phyloP scores from a whole-genome alignment of 1,140 invertebrate genomes.

The Drosophila hydei region DNA sequence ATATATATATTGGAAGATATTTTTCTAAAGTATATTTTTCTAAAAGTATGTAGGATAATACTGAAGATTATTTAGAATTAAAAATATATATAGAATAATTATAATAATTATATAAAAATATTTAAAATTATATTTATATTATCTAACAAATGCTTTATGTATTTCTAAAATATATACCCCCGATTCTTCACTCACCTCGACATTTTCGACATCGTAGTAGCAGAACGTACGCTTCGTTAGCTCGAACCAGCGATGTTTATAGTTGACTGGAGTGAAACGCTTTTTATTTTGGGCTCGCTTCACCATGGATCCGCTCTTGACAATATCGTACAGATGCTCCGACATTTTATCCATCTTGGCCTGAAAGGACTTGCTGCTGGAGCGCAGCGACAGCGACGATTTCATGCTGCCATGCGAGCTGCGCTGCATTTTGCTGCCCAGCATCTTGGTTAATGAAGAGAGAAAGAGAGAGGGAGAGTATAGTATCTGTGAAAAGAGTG shows the following conservation, averaged over 20 bases:
- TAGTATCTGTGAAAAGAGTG: neutral
- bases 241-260: slow-evolving; percentile 93
- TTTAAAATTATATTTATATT: no score
- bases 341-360: slow-evolving; percentile 80
- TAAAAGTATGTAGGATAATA: no score
- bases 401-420: slow-evolving; percentile 69
- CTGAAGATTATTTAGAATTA: no score
- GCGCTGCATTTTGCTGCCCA: slow-evolving; percentile 61
- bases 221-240: slow-evolving; percentile 89
- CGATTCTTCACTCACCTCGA: slow-evolving; percentile 87
- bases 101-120: no score
- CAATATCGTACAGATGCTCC: slow-evolving; percentile 74
- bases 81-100: no score
- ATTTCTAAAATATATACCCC: no score
- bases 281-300: slow-evolving; percentile 95
- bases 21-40: no score
- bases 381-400: slow-evolving; percentile 61
- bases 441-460: slow-evolving; percentile 31
- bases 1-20: no score
- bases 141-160: no score
- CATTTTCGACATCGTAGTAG: slow-evolving; percentile 91
- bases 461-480: neutral
- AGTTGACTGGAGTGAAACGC: slow-evolving; percentile 92
- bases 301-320: slow-evolving; percentile 90
- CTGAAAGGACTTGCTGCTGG: slow-evolving; percentile 76